Conservation (phyloP, 2,888 invertebrate species). For the Archaeoteleia sp. region DNA sequence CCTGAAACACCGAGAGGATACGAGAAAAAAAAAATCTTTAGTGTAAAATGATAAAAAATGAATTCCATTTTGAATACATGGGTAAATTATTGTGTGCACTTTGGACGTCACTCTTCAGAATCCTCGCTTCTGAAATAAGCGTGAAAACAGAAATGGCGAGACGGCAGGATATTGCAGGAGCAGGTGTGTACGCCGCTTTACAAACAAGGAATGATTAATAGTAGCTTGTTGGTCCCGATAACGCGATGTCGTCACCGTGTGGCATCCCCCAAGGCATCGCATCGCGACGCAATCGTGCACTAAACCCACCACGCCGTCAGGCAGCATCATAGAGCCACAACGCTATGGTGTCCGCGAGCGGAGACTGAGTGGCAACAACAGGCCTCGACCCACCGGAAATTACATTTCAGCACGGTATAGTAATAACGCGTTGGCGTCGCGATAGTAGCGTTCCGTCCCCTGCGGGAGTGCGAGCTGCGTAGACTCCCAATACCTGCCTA, state of each 20-base stretch:
- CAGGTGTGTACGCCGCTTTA: conserved; percentile 71
- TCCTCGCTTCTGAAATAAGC: neutral
- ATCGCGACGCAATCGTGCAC: conserved; percentile 61
- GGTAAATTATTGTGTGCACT: neutral
- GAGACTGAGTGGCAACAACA: conserved; percentile 57
- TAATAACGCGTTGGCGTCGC: conserved; percentile 62
- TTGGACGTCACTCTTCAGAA: conserved; percentile 16
- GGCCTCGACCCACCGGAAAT: conserved; percentile 68
- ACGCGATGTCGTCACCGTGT: conserved; percentile 62
- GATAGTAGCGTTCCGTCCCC: conserved; percentile 44
- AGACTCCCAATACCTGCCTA: conserved; percentile 26
- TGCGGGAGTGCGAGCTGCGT: conserved; percentile 14
- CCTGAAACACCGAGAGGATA: no score
- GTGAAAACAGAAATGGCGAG: conserved; percentile 44
- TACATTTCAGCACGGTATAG: conserved; percentile 70
- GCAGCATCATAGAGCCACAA: conserved; percentile 36
- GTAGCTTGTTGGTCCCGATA: conserved; percentile 67
- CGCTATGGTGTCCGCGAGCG: conserved; percentile 47
- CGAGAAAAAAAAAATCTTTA: no score
- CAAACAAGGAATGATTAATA: conserved; percentile 74
- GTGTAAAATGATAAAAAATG: neutral
- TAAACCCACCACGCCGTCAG: conserved; percentile 49
- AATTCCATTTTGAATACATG: neutral
- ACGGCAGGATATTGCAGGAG: conserved; percentile 55
- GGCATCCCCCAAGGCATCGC: conserved; percentile 65